Conservation (phyloP, 2,113 vertebrate genomes). For the Clarias macrocephalus region DNA sequence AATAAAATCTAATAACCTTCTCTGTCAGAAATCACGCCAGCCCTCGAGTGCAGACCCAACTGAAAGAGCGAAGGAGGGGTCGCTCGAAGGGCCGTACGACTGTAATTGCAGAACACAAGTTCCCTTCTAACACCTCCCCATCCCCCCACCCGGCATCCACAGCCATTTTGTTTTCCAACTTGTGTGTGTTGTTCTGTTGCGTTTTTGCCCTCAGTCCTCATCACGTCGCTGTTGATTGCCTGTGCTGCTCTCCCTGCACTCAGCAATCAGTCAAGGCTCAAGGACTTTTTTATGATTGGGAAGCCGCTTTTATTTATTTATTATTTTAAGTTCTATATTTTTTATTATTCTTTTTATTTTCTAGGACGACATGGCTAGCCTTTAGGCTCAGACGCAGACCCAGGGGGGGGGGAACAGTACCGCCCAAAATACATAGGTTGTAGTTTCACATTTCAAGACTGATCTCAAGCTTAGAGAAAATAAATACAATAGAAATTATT, state of each 20-base stretch:
- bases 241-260: constrained; percentile 68
- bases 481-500: not conserved
- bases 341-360: not conserved
- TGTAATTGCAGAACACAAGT: constrained; percentile 76
- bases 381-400: not conserved
- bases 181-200: constrained; percentile 54
- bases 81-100: constrained; percentile 41
- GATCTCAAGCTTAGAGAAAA: not conserved
- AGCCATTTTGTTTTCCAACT: constrained; percentile 60
- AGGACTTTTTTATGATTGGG: constrained; percentile 78
- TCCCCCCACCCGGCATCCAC: constrained; percentile 62
- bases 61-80: constrained; percentile 62
- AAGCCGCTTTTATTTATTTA: constrained; percentile 47
- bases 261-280: constrained; percentile 77
- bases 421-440: not conserved
- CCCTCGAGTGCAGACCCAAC: constrained; percentile 68
- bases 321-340: not conserved
- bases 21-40: constrained; percentile 76
- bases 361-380: not conserved
- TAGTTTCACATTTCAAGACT: not conserved
- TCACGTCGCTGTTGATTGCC: constrained; percentile 74
- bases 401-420: not conserved
- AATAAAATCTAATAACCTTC: constrained; percentile 82
- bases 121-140: constrained; percentile 54
- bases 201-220: constrained; percentile 59